These are phyloP conservation scores for Drosophila kanekoi DNA, from an alignment of 2,888 invertebrate genomes.

Conservation along the genomic window DNA sequence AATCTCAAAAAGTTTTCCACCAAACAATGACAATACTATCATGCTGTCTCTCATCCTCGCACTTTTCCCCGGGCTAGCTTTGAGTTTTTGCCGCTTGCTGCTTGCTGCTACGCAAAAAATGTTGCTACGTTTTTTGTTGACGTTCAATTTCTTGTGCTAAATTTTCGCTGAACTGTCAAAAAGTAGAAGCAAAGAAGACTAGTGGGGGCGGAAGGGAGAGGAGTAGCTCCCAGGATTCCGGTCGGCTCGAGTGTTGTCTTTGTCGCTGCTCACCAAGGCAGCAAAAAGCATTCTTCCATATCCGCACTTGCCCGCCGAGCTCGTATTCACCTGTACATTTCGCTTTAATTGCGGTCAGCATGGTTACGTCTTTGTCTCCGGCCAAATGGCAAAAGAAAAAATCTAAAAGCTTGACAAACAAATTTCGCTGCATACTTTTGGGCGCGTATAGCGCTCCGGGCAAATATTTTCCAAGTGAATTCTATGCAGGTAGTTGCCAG, in stretches of 20 bases:
- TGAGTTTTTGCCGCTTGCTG: constrained; percentile 23
- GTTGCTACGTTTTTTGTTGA: constrained; percentile 49
- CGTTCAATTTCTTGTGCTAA: constrained; percentile 69
- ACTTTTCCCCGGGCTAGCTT: constrained; percentile 16
- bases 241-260: constrained; percentile 25
- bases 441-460: constrained; percentile 41
- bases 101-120: constrained; percentile 37
- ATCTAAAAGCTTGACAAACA: constrained; percentile 44
- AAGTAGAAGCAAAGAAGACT: not conserved
- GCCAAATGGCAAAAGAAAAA: constrained; percentile 40
- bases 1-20: constrained; percentile 33
- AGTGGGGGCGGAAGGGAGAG: not conserved
- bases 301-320: constrained; percentile 10
- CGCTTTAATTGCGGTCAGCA: constrained; percentile 74
- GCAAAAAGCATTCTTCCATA: constrained; percentile 40
- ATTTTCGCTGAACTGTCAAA: constrained; percentile 66
- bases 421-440: constrained; percentile 62
- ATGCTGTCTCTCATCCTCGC: constrained; percentile 5
- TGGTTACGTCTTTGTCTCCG: constrained; percentile 66
- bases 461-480: constrained; percentile 42
- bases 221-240: constrained; percentile 15
- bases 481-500: constrained; percentile 35
- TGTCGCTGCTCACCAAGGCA: constrained; percentile 55
- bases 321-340: constrained; percentile 51
- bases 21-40: constrained; percentile 38